Evolutionary conservation across 2,888 invertebrate genomes (phyloP).

Genomic region (Chrysolina oricalcia): DNA sequence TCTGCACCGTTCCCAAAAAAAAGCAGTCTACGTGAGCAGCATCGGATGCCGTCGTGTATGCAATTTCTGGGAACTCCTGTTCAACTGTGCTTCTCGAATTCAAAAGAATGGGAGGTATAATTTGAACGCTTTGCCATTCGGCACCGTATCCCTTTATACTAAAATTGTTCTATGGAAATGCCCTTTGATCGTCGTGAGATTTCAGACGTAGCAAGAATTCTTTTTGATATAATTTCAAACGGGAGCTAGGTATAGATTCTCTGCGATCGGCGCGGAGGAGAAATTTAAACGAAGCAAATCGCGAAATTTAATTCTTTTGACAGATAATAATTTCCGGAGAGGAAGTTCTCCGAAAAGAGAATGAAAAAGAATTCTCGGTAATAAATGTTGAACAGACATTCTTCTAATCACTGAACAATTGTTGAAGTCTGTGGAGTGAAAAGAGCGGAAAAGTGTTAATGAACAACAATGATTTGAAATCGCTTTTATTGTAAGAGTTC

Average conservation of each 20-base stretch:
- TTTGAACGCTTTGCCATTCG: slow-evolving; percentile 1
- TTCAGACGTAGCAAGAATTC: slow-evolving; percentile 10
- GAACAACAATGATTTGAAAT: too few species aligned
- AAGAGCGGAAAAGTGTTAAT: too few species aligned
- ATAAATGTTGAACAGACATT: background rate
- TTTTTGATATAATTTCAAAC: slow-evolving; percentile 5
- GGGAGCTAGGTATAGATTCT: background rate
- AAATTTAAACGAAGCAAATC: background rate
- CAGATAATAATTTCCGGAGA: background rate
- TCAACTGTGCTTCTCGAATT: slow-evolving; percentile 2
- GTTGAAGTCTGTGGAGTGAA: too few species aligned
- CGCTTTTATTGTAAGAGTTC: too few species aligned
- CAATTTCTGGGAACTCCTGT: slow-evolving; percentile 13
- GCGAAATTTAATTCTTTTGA: background rate
- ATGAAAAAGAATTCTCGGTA: background rate
- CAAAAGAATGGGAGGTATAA: slow-evolving; percentile 13
- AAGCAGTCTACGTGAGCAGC: slow-evolving; percentile 6
- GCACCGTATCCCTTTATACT: background rate
- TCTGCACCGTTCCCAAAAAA: background rate
- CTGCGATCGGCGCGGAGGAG: background rate
- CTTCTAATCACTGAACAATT: too few species aligned
- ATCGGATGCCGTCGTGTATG: slow-evolving; percentile 1
- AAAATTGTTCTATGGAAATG: background rate
- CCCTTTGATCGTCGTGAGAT: slow-evolving; percentile 10
- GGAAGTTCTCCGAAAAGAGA: background rate